Evolutionary conservation across 2,888 invertebrate species (phyloP).

Genomic region (Acronicta aceris): DNA sequence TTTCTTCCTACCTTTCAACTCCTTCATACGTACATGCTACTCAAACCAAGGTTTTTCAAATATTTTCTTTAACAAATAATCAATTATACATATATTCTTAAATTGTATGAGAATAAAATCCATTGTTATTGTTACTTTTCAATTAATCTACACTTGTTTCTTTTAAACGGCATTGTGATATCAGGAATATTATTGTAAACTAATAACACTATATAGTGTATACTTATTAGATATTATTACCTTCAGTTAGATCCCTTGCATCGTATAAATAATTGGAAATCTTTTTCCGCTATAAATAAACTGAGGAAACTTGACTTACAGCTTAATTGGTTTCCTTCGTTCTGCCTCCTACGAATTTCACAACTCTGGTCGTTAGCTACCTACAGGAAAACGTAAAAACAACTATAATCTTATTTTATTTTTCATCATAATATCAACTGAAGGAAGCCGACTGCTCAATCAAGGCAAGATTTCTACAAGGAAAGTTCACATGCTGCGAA

Average conservation of each 20-base stretch:
- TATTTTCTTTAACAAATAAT: neutral
- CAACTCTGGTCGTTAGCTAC: conserved; percentile 11
- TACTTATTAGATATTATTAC: conserved; percentile 5
- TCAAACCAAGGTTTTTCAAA: too few relatives aligned
- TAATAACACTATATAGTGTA: conserved; percentile 3
- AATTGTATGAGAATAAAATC: conserved; percentile 5
- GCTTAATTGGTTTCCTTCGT: conserved; percentile 66
- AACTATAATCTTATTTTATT: too few relatives aligned
- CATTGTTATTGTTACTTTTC: conserved; percentile 8
- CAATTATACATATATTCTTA: neutral
- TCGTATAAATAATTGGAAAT: conserved; percentile 65
- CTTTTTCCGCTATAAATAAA: conserved; percentile 66
- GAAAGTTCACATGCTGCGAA: too few relatives aligned
- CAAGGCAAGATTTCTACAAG: too few relatives aligned
- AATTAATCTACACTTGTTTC: conserved; percentile 10
- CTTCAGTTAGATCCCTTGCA: conserved; percentile 16
- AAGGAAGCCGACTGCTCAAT: too few relatives aligned
- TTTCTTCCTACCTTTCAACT: conserved; percentile 8
- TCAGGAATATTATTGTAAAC: conserved; percentile 19
- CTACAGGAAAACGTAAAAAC: neutral
- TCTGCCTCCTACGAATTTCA: conserved; percentile 37
- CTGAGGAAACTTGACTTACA: conserved; percentile 68
- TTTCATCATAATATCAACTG: too few relatives aligned
- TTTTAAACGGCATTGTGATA: conserved; percentile 10
- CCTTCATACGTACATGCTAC: neutral